Evolutionary conservation across 2,797 vertebrate species (phyloP).

Genomic region (Myotis planiceps): DNA sequence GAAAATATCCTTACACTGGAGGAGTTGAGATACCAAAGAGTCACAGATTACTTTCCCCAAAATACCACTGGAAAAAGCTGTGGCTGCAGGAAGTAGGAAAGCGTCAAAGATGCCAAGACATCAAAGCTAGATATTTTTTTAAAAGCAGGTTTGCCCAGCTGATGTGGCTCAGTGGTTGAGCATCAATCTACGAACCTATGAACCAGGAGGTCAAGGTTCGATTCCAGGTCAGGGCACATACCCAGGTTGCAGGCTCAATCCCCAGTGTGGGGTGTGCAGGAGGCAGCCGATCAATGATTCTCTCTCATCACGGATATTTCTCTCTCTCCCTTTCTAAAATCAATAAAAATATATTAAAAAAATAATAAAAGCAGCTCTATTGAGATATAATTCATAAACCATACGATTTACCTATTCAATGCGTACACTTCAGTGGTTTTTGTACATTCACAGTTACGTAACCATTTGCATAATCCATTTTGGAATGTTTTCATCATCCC

Average conservation of each 20-base stretch:
- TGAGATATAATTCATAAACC: background rate
- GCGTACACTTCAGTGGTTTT: background rate
- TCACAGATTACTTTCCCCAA: background rate
- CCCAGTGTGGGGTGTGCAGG: too few relatives aligned
- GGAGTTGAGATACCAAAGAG: background rate
- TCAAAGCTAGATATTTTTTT: background rate
- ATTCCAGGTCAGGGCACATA: too few relatives aligned
- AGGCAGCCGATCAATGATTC: too few relatives aligned
- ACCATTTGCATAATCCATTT: background rate
- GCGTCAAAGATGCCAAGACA: background rate
- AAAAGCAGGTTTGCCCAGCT: background rate
- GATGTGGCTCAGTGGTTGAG: too few relatives aligned
- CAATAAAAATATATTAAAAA: background rate
- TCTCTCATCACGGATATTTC: too few relatives aligned
- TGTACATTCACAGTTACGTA: background rate
- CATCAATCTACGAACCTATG: too few relatives aligned
- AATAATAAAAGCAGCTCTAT: background rate
- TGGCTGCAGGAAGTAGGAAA: background rate
- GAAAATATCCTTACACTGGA: background rate
- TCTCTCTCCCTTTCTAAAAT: too few relatives aligned
- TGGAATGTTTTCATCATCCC: background rate
- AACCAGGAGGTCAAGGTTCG: too few relatives aligned
- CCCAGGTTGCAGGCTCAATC: too few relatives aligned
- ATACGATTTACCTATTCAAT: background rate
- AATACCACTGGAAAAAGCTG: background rate